Conservation (phyloP, 2,888 invertebrate genomes). For the Zygogramma bicolorata region DNA sequence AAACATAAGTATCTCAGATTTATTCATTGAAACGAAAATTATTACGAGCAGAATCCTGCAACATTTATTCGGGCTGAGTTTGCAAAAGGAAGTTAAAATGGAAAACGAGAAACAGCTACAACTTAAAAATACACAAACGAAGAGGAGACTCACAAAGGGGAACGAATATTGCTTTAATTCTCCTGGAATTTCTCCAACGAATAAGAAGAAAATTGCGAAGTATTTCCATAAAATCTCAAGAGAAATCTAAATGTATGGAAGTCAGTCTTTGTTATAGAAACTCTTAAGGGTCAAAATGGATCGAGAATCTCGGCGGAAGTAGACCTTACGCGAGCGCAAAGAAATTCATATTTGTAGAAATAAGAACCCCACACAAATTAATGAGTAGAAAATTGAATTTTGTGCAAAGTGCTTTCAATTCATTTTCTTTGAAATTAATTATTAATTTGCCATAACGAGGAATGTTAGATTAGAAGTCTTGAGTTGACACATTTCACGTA, state of each 20-base stretch:
- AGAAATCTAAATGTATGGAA: constrained; percentile 64
- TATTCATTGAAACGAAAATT: constrained; percentile 12
- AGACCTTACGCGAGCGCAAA: constrained; percentile 30
- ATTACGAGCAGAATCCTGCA: constrained; percentile 25
- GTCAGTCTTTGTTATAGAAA: constrained; percentile 59
- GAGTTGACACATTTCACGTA: constrained; percentile 23
- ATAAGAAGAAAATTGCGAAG: constrained; percentile 62
- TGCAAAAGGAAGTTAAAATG: constrained; percentile 28
- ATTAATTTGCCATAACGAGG: constrained; percentile 23
- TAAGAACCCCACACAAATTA: constrained; percentile 36
- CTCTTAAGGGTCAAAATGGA: constrained; percentile 55
- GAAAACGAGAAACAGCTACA: constrained; percentile 29
- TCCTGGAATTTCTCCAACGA: constrained; percentile 48
- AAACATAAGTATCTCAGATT: constrained; percentile 3
- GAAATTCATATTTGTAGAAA: constrained; percentile 40
- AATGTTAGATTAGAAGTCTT: constrained; percentile 15
- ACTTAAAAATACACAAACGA: constrained; percentile 41
- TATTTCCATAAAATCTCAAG: constrained; percentile 65
- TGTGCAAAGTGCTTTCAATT: constrained; percentile 34
- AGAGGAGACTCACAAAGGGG: constrained; percentile 36
- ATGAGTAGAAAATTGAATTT: constrained; percentile 39
- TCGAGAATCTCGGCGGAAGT: constrained; percentile 25
- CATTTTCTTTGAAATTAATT: constrained; percentile 36
- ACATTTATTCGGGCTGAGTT: constrained; percentile 28
- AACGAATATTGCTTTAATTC: constrained; percentile 51